Conservation (phyloP, 2,113 vertebrate genomes). For the Dicerorhinus sumatrensis region DNA sequence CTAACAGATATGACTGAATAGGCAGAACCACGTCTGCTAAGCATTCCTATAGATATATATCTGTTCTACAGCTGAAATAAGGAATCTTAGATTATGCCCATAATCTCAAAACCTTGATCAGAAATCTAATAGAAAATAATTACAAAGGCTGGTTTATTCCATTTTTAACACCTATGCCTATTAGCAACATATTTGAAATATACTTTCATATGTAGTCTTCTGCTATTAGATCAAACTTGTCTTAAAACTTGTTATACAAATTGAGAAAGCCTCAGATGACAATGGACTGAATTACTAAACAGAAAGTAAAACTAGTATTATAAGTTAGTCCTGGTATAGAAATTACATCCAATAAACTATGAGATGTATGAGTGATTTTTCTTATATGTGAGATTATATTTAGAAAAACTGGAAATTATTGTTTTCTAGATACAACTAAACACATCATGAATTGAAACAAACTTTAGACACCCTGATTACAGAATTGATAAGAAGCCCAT, state of each 20-base stretch:
- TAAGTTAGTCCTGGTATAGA: neutral
- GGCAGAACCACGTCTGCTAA: neutral
- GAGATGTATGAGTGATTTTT: neutral
- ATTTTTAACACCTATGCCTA: neutral
- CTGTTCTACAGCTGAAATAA: neutral
- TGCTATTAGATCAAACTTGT: neutral
- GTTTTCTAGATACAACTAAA: neutral
- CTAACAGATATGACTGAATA: neutral
- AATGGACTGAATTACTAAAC: neutral
- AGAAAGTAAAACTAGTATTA: neutral
- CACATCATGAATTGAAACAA: neutral
- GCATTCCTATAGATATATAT: neutral
- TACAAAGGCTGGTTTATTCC: neutral
- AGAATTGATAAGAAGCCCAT: neutral
- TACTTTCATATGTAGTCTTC: neutral
- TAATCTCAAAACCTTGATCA: neutral
- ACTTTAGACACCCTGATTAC: neutral
- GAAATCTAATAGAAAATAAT: slow-evolving; percentile 26
- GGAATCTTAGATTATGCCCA: neutral
- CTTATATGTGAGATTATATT: neutral
- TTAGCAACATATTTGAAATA: neutral
- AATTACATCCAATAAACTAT: neutral
- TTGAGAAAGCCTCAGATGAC: neutral
- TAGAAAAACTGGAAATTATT: neutral
- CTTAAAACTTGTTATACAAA: slow-evolving; percentile 38